Evolutionary conservation across 1,140 invertebrate species (phyloP).

Genomic region (Augochlora pura): DNA sequence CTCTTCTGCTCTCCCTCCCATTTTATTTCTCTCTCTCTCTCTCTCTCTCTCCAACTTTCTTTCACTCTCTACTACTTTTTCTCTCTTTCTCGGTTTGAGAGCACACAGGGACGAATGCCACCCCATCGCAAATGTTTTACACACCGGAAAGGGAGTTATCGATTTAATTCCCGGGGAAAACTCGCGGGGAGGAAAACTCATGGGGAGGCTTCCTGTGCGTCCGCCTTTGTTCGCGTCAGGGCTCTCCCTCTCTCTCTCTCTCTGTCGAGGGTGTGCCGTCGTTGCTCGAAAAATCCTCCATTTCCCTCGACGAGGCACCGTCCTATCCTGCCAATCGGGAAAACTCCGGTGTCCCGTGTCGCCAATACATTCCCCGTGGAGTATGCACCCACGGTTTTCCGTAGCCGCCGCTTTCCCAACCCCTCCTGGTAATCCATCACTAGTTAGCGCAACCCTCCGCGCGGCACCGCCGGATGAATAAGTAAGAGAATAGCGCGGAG

Average conservation of each 20-base stretch:
- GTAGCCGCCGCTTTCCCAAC: neutral
- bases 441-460: neutral
- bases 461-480: neutral
- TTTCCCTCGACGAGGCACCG: too few species aligned
- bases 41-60: too few species aligned
- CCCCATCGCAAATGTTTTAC: conserved; percentile 71
- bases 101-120: neutral
- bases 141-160: conserved; percentile 71
- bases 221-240: conserved; percentile 41
- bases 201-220: conserved; percentile 21
- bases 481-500: neutral
- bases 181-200: conserved; percentile 63
- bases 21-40: too few species aligned
- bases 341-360: neutral
- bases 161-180: conserved; percentile 77
- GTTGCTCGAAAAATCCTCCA: conserved; percentile 19
- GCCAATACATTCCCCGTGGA: too few species aligned
- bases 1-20: too few species aligned
- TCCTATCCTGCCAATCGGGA: neutral
- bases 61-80: too few species aligned
- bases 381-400: neutral
- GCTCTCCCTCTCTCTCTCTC: too few species aligned
- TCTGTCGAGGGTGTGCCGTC: neutral
- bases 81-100: too few species aligned
- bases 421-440: neutral